Percentiles rank a stretch among this genome's conserved stretches.
Evolutionary conservation across 2,113 vertebrate genomes (phyloP).

Genomic region (Atrichornis clamosus): DNA sequence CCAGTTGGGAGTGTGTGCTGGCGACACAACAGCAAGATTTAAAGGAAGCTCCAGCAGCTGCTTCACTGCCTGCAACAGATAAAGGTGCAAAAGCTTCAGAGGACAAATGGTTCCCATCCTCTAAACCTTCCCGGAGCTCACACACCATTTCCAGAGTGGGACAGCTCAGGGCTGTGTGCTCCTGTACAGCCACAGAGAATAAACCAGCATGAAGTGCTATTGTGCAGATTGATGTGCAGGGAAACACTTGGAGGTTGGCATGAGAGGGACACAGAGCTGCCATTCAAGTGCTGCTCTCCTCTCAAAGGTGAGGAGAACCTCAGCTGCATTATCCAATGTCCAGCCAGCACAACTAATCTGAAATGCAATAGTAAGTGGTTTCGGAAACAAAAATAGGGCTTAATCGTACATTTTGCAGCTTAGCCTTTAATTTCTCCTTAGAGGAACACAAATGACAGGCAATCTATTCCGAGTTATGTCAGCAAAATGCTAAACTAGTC

Average conservation of each 20-base stretch:
- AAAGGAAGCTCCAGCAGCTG: slow-evolving; percentile 90
- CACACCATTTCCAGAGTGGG: background rate
- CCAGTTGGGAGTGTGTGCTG: slow-evolving; percentile 95
- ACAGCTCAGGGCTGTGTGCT: background rate
- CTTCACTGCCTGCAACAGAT: slow-evolving; percentile 81
- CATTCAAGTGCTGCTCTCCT: background rate
- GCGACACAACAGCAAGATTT: slow-evolving; percentile 88
- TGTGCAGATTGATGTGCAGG: background rate
- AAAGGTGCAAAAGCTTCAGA: background rate
- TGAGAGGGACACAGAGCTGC: background rate
- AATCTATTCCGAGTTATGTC: background rate
- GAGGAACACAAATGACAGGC: background rate
- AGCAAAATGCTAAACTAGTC: background rate
- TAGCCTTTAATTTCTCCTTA: background rate
- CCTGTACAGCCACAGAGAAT: background rate
- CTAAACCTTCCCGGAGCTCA: background rate
- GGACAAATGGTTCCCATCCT: background rate
- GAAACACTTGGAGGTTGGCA: background rate
- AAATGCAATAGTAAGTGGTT: background rate
- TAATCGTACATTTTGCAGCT: background rate
- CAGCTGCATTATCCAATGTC: background rate
- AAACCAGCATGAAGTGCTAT: background rate
- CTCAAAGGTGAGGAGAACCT: background rate
- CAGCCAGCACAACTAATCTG: background rate
- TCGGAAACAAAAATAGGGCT: background rate